A percentile compares a stretch with the other conserved stretches of the same genome.
Conservation (phyloP, 2,797 vertebrate genomes). For the Ara ararauna region DNA sequence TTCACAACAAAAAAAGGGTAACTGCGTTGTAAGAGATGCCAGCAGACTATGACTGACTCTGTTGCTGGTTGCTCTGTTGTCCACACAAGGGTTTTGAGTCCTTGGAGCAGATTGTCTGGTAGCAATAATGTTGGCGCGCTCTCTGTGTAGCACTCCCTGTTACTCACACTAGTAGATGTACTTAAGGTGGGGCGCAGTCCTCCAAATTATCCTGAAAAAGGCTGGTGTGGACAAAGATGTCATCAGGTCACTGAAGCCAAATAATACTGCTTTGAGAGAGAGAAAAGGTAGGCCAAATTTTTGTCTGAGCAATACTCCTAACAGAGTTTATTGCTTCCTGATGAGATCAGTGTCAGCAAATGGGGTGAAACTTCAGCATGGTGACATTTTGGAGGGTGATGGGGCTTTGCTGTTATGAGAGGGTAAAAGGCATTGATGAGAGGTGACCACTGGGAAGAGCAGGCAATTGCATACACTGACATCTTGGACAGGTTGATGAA, state of each 20-base stretch:
- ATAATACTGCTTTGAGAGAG: neutral
- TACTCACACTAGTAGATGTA: neutral
- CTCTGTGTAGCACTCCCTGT: neutral
- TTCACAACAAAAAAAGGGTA: neutral
- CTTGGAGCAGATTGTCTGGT: neutral
- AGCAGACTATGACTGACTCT: neutral
- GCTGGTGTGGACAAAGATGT: neutral
- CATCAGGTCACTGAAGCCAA: neutral
- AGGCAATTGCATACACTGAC: neutral
- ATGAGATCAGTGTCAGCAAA: neutral
- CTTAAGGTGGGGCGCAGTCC: neutral
- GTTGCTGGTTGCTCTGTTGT: neutral
- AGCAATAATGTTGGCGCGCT: neutral
- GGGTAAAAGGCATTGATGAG: neutral
- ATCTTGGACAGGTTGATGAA: fast-evolving
- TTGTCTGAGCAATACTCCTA: neutral
- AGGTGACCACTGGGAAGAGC: neutral
- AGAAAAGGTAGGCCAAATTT: neutral
- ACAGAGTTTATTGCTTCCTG: neutral
- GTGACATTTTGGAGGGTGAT: neutral
- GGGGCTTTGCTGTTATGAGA: neutral
- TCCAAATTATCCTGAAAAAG: neutral
- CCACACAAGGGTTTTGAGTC: neutral
- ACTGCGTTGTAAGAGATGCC: neutral
- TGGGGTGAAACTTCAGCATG: neutral